Evolutionary conservation across 1,140 invertebrate genomes (phyloP).

Genomic region (Pinna nobilis): DNA sequence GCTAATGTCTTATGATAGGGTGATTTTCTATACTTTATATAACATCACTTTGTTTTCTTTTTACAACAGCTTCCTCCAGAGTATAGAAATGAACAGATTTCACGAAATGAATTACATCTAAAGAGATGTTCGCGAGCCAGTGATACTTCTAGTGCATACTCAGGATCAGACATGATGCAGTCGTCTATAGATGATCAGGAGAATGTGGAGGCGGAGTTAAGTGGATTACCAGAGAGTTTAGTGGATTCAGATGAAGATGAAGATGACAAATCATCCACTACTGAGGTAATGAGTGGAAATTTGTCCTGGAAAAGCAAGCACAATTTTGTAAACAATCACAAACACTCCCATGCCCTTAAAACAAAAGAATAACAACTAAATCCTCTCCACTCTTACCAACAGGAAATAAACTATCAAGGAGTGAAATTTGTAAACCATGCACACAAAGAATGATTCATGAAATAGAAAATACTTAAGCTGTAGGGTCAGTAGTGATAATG

Average conservation of each 20-base stretch:
- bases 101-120: constrained; percentile 78
- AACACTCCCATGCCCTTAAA: too few species aligned
- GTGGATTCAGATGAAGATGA: constrained; percentile 86
- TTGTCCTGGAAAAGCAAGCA: too few species aligned
- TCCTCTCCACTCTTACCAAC: too few species aligned
- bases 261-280: constrained; percentile 92
- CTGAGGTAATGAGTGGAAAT: constrained; percentile 81
- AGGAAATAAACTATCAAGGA: too few species aligned
- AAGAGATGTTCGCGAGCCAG: constrained; percentile 91
- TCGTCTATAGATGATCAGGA: constrained; percentile 82
- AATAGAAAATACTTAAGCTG: too few species aligned
- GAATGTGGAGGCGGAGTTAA: constrained; percentile 81
- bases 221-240: constrained; percentile 92
- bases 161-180: constrained; percentile 97
- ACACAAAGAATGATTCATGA: too few species aligned
- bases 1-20: too few species aligned
- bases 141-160: constrained; percentile 95
- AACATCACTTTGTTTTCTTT: constrained; percentile 40
- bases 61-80: constrained; percentile 60
- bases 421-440: too few species aligned
- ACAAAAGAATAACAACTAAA: too few species aligned
- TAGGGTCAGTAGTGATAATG: too few species aligned
- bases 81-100: constrained; percentile 73
- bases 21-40: too few species aligned
- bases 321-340: too few species aligned